Evolutionary conservation across 2,888 invertebrate species (phyloP), one percentile per base, ranked within the genome.

Genomic region (Heliconius erato): DNA sequence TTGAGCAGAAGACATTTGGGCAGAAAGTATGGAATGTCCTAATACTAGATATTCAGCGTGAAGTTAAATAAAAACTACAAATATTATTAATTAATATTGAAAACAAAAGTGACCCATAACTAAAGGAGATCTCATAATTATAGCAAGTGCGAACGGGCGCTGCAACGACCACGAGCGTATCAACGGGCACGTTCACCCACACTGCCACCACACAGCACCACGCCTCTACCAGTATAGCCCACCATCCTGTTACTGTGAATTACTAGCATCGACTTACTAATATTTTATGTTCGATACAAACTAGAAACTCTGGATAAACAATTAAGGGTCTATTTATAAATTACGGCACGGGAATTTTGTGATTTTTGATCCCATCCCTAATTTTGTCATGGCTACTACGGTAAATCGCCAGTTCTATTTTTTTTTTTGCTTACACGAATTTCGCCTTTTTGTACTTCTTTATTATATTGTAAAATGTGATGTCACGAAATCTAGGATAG

Each of bases 171-270:
- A 74, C 87, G 67, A 88, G 87, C 44, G 91, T 90, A 32, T 83
- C 89, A 32, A 67, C 89, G 16, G 89, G 88, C 82, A 88, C 93
- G 23, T 94, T 94, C 90, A 88, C 91, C 1, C 93, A 92, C 89
- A 83, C 91, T 0, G 85, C 90, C 68, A 83, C 85, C 80, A 82
- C 89, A n/a, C 91, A 89, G 85, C 93, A 94, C 86, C 93, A 92
- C 89, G 85, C 92, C 23, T 89, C 89, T 83, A 86, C 91, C n/a
- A 85, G 91, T 19, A 88, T 95, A 81, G 89, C 94, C 23, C 96
- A 95, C 88, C 96, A 95, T 85, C 94, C 96, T 12, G 96, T 96
- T 88, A 93, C 95, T 59, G 96, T 96, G 85, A 96, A 94, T 91
- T 96, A 96, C 93, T 96, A 95, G 91, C 92, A 90, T 78, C 49